Evolutionary conservation across 2,797 vertebrate genomes (phyloP), one percentile per base, ranked within the genome.

Genomic region (Ciconia nigra): DNA sequence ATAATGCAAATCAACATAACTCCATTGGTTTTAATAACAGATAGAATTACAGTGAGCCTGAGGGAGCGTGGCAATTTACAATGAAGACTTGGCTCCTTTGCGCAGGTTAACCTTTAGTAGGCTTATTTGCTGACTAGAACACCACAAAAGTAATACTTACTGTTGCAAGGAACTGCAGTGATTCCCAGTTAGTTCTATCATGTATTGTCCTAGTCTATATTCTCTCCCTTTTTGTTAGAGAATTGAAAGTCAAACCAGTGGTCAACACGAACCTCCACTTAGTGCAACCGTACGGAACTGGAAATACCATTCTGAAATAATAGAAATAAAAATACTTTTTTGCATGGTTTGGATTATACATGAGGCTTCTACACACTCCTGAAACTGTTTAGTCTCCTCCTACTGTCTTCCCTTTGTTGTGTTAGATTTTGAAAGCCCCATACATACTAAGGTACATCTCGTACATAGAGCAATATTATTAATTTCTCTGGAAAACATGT

Each of bases 381-480:
- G 73, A 66, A 49, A 29, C 33, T 47, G 11, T 78, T 59, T 26
- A 7, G 1, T 49, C 10, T 74, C 10, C 5, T 78, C 3, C 5
- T n/a, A 7, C 0, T 49, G 15, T 41, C 12, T 74, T 77, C 15
- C 24, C 4, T 78, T n/a, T 26, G 4, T 49, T 83, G 15, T 42
- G 7, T 57, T 31, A 77, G 28, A 59, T 67, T 78, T 59, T 79
- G 41, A 39, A 84, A 77, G 8, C 10, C 18, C 21, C 7, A 19
- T 7, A 47, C 9, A 47, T 77, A 25, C 9, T 39, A 26, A 47
- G 7, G 35, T 15, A 11, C 9, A 28, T 39, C 20, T 58, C 19
- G 39, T 39, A n/a, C 0, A 0, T 17, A 29, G 4, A 79, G 4
- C 2, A 72, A 31, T 49, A 35, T 55, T n/a, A 24, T 7, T 72